phyloP scores from a whole-genome alignment of 1,140 invertebrate genomes.

The Apocrypta bakeri region DNA sequence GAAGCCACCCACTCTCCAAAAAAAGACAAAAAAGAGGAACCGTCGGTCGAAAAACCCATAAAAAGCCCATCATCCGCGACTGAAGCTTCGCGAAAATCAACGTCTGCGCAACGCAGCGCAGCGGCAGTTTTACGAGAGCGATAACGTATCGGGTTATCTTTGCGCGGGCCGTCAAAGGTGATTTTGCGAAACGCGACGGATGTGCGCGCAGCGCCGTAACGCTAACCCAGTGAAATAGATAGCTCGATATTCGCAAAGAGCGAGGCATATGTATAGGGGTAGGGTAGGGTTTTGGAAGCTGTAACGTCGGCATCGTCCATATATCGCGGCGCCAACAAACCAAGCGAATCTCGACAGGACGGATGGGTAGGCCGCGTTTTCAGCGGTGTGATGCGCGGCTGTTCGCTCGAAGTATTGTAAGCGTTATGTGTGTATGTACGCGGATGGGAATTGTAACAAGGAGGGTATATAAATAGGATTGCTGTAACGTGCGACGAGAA shows the following conservation, averaged over 20 bases:
- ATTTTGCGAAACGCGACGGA: constrained; percentile 22
- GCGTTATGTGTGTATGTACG: too few species aligned
- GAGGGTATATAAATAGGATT: neutral
- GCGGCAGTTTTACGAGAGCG: constrained; percentile 25
- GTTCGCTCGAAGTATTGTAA: neutral
- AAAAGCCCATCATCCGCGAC: constrained; percentile 42
- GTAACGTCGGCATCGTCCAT: constrained; percentile 62
- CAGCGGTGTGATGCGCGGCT: constrained; percentile 57
- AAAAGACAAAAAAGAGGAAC: too few species aligned
- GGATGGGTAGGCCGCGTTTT: constrained; percentile 69
- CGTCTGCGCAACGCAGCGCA: neutral
- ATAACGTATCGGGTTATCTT: constrained; percentile 29
- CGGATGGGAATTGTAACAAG: neutral
- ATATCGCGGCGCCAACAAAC: constrained; percentile 70
- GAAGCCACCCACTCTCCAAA: too few species aligned
- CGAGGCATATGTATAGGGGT: too few species aligned
- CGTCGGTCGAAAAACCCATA: constrained; percentile 40
- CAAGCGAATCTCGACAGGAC: constrained; percentile 70
- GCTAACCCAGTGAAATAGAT: constrained; percentile 72
- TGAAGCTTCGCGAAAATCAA: neutral
- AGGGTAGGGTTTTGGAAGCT: too few species aligned
- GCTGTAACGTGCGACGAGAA: neutral
- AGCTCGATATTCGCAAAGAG: constrained; percentile 21
- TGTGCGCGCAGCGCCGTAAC: constrained; percentile 60
- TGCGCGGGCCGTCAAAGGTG: constrained; percentile 21